phyloP scores from a whole-genome alignment of 2,888 invertebrate genomes.

The Caenorhabditis auriculariae region DNA sequence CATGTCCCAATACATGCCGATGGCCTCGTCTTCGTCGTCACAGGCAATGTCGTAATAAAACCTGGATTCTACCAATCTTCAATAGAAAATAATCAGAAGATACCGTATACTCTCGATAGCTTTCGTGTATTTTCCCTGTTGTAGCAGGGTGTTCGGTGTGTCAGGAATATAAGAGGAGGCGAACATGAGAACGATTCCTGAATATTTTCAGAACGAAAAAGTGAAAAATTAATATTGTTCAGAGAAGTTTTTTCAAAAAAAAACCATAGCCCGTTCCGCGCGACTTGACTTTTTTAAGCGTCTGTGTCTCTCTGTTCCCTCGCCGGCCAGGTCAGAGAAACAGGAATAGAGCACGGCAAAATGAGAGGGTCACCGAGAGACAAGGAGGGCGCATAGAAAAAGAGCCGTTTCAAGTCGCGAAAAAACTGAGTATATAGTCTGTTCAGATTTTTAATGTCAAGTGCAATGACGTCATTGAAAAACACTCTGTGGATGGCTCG shows the following conservation, averaged over 20 bases:
- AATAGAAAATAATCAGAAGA: background rate
- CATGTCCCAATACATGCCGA: constrained; percentile 47
- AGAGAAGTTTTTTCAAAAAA: no score
- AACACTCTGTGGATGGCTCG: background rate
- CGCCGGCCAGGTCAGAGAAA: no score
- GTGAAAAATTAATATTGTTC: no score
- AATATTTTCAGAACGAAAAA: background rate
- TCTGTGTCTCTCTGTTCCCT: no score
- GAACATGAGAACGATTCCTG: constrained; percentile 14
- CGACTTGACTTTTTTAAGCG: no score
- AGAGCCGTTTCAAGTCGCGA: no score
- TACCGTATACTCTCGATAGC: constrained; percentile 47
- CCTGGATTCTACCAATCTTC: constrained; percentile 13
- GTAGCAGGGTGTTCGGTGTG: constrained; percentile 50
- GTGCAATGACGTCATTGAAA: background rate
- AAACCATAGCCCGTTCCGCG: no score
- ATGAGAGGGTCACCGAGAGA: no score
- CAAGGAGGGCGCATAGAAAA: no score
- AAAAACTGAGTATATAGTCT: no score
- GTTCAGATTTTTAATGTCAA: no score
- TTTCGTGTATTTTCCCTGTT: constrained; percentile 34
- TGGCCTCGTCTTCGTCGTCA: constrained; percentile 46
- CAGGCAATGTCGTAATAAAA: constrained; percentile 50
- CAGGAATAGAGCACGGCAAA: no score
- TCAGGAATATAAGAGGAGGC: constrained; percentile 42